Evolutionary conservation across 2,113 vertebrate genomes (phyloP), one percentile per base, ranked within the genome.

Genomic region (Grus americana): DNA sequence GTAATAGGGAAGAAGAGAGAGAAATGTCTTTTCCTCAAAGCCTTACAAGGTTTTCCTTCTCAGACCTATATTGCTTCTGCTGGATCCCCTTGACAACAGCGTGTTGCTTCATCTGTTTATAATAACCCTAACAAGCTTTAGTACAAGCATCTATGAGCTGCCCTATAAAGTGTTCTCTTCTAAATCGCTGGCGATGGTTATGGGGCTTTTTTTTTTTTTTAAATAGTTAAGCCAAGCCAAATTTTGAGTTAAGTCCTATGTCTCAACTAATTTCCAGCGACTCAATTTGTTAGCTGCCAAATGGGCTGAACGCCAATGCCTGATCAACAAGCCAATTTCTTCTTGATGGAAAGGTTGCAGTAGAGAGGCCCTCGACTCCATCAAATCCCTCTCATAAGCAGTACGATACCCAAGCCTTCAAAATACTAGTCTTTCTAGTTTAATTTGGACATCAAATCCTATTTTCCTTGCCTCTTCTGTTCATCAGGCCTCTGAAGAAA

Each of bases 181-280:
- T 92, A 88, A 97, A 86, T 93, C 3, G 0, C 82, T 97, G 91
- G 93, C 5, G 3, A 71, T 66, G 47, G 83, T 88, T 93, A 80
- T 91, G 76, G 88, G 84, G 36, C 65, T 83, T 76, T 66, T 65
- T 21, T 74, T 63, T 49, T 74, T 89, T 82, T 42, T 27, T 32
- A 23, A 79, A 30, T 55, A 72, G 65, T 88, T 96, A 97, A 92
- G 78, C 84, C 74, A 92, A 95, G 96, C 95, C 95, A 98, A 97
- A 96, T 96, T 97, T 97, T 94, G 76, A 94, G 86, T 96, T 96
- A 97, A 97, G 80, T 96, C 88, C 85, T 83, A 46, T 91, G 93
- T 97, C 95, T 97, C 96, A 95, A 92, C 94, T 97, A 96, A 98
- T 97, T 97, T 98, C 96, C 93, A 97, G 93, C 10, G 16, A 96